Conservation (phyloP, 2,888 invertebrate genomes). For the Rhagonycha fulva region DNA sequence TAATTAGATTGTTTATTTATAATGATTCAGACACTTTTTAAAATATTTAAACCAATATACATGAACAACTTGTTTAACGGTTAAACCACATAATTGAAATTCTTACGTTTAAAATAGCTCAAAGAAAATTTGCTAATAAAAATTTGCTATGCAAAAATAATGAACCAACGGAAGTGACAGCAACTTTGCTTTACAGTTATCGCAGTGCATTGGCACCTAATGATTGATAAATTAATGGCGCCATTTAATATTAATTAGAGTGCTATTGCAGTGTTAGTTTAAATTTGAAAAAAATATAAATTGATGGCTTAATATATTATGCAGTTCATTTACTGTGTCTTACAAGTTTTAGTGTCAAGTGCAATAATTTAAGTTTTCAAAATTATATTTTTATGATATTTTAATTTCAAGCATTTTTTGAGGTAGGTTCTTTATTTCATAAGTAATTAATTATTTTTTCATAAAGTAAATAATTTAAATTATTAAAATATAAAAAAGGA, state of each 20-base stretch:
- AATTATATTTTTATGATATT: background rate
- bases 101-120: conserved; percentile 10
- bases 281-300: background rate
- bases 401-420: background rate
- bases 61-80: background rate
- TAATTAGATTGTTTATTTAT: background rate
- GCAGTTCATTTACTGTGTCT: background rate
- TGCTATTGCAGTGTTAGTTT: background rate
- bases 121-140: conserved; percentile 12
- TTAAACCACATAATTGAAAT: background rate
- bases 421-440: background rate
- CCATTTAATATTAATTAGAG: background rate
- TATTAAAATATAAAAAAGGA: no score
- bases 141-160: conserved; percentile 2
- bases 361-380: background rate
- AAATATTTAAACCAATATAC: background rate
- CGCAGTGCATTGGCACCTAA: background rate
- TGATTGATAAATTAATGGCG: background rate
- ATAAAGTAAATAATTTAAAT: background rate
- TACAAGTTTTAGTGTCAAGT: background rate
- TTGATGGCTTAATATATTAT: background rate
- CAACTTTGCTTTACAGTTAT: background rate
- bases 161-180: conserved; percentile 1
- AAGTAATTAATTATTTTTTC: background rate
- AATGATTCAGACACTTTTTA: background rate